phyloP scores from a whole-genome alignment of 2,888 invertebrate genomes.

The Oithona nana region DNA sequence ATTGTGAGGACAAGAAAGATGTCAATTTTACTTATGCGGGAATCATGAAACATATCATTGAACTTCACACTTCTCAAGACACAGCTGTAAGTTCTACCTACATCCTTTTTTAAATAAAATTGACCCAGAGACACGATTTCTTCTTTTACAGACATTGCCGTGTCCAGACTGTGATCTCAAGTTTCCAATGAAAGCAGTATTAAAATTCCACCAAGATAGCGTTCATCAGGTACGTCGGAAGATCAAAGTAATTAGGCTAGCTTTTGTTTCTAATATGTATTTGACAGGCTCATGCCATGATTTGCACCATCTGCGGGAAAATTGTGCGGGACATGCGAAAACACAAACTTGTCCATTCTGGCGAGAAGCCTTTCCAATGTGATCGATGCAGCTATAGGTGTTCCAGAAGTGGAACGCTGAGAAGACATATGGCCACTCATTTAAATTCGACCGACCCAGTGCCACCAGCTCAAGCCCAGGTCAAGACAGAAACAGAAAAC shows the following conservation, averaged over 20 bases:
- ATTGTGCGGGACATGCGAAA: background rate
- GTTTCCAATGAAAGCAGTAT: background rate
- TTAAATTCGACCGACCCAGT: background rate
- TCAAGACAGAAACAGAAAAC: no score
- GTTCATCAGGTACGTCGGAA: background rate
- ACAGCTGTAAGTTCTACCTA: background rate
- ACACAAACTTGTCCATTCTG: conserved; percentile 4
- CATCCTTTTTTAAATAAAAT: no score
- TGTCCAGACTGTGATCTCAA: background rate
- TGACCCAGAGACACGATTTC: no score
- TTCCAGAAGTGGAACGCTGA: background rate
- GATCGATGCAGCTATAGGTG: background rate
- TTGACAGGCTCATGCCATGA: background rate
- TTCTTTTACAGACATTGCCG: background rate
- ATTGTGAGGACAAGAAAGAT: background rate
- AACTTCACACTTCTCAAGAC: background rate
- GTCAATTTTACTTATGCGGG: background rate
- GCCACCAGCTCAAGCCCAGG: background rate
- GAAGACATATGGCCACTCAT: background rate
- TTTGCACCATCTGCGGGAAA: background rate
- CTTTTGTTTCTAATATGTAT: no score
- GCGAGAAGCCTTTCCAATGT: conserved; percentile 1
- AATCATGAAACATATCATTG: background rate
- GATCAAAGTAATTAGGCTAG: no score
- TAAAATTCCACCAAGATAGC: background rate